phyloP scores from a whole-genome alignment of 1,140 invertebrate species.

The Plodia interpunctella region DNA sequence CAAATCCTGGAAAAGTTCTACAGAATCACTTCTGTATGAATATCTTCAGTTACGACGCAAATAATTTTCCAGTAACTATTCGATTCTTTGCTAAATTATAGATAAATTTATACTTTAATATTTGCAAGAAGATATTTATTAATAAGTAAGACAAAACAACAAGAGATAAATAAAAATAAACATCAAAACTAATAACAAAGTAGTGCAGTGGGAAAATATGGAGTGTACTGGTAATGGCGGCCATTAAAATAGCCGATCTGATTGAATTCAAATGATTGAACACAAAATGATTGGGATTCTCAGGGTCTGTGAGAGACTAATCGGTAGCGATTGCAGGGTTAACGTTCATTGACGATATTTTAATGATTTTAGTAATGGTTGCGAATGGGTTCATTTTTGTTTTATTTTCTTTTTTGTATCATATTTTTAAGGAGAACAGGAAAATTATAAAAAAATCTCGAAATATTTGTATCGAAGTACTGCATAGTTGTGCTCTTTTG shows the following conservation, averaged over 20 bases:
- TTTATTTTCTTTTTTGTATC: too few species aligned
- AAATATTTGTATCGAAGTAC: too few species aligned
- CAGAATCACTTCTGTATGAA: too few species aligned
- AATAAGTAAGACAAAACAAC: neutral
- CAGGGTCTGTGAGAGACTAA: constrained; percentile 51
- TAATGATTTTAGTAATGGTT: neutral
- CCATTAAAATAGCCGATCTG: constrained; percentile 53
- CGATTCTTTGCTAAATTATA: too few species aligned
- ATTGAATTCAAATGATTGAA: constrained; percentile 35
- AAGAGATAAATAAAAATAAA: neutral
- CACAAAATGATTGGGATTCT: constrained; percentile 29
- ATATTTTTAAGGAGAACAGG: too few species aligned
- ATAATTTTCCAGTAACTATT: too few species aligned
- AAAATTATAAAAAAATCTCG: too few species aligned
- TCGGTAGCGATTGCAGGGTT: constrained; percentile 25
- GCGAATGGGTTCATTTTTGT: too few species aligned
- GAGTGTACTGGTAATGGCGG: constrained; percentile 38
- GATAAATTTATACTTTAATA: too few species aligned
- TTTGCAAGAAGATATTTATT: neutral
- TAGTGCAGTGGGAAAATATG: constrained; percentile 47
- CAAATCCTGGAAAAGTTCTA: too few species aligned
- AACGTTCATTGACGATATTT: neutral
- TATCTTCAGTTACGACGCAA: too few species aligned
- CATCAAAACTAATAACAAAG: constrained; percentile 40
- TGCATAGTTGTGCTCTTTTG: too few species aligned